A percentile compares a stretch with the other conserved stretches of the same genome.
Conservation (phyloP, 2,797 vertebrate species). For the Spinus pinus region DNA sequence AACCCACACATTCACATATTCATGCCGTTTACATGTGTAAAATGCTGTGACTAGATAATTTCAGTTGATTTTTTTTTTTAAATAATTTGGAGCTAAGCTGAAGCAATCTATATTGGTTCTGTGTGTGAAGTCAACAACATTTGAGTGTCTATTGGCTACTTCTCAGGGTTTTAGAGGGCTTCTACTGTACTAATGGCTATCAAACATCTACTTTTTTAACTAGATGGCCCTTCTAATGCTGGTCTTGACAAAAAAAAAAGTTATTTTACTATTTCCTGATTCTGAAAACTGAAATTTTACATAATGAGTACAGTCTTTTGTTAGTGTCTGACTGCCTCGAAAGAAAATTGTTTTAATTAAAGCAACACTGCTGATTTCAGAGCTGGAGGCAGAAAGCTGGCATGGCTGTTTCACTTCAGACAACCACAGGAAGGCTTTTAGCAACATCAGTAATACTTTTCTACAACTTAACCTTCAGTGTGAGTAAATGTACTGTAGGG, state of each 20-base stretch:
- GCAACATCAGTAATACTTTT: not conserved
- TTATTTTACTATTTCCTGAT: not conserved
- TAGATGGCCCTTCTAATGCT: not conserved
- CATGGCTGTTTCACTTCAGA: not conserved
- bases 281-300: not conserved
- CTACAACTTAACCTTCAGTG: not conserved
- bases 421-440: not conserved
- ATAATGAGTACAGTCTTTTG: not conserved
- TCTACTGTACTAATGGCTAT: not conserved
- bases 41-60: not conserved
- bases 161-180: not conserved
- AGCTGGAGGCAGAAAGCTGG: not conserved
- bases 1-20: rapidly evolving
- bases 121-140: not conserved
- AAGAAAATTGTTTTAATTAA: not conserved
- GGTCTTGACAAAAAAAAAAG: not conserved
- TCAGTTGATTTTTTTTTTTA: not conserved
- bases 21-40: not conserved
- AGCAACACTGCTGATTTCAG: not conserved
- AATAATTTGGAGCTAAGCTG: not conserved
- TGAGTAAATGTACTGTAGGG: not conserved
- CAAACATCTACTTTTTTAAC: not conserved
- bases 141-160: not conserved
- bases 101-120: not conserved
- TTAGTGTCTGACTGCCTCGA: not conserved